These are phyloP conservation scores for Pomacea maculata DNA, from an alignment of 1,140 invertebrate genomes.

Conservation along the genomic window DNA sequence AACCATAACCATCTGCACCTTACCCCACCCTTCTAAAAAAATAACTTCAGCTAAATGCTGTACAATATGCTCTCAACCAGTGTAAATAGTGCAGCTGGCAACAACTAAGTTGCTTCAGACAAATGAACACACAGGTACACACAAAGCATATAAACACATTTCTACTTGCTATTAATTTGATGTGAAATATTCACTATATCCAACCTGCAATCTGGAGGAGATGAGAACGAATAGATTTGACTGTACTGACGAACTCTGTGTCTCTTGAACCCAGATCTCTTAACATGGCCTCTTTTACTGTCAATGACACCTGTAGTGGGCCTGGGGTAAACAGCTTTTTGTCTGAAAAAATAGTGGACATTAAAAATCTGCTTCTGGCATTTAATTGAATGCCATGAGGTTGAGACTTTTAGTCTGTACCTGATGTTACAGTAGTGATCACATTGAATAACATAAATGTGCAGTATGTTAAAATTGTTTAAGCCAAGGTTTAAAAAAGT, in stretches of 20 bases:
- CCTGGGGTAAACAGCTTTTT: slow-evolving; percentile 70
- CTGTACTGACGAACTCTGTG: slow-evolving; percentile 63
- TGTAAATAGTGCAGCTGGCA: too few species aligned
- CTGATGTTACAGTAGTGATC: too few species aligned
- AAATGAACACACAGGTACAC: background rate
- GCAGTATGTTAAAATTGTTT: too few species aligned
- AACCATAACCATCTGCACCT: too few species aligned
- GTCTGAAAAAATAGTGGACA: slow-evolving; percentile 31
- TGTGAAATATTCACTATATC: background rate
- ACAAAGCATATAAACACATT: background rate
- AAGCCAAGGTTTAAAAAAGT: too few species aligned
- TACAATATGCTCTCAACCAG: too few species aligned
- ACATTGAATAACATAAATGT: too few species aligned
- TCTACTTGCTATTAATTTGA: background rate
- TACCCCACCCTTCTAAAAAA: too few species aligned
- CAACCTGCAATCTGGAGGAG: slow-evolving; percentile 67
- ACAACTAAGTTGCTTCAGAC: background rate
- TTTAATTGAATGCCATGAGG: too few species aligned
- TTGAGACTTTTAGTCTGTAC: too few species aligned
- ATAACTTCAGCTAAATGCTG: too few species aligned
- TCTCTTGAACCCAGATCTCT: slow-evolving; percentile 68
- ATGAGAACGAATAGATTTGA: slow-evolving; percentile 62
- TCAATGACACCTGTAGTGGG: slow-evolving; percentile 65
- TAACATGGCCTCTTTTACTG: slow-evolving; percentile 66
- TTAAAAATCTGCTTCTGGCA: too few species aligned